phyloP scores from a whole-genome alignment of 1,140 invertebrate species.

The Trichogramma pretiosum region DNA sequence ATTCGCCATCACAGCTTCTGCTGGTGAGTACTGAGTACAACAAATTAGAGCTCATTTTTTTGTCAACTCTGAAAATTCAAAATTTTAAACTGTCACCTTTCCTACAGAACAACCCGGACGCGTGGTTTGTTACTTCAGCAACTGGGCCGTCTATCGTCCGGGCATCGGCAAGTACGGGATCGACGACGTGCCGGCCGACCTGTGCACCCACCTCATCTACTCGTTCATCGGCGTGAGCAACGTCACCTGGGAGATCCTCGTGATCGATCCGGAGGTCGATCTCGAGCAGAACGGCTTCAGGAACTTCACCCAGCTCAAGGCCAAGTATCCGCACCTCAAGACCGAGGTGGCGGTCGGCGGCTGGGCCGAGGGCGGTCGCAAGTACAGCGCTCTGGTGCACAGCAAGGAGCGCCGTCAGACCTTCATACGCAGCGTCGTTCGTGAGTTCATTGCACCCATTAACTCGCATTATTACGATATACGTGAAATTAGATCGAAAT shows the following conservation, averaged over 20 bases:
- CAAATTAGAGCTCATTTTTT: too few species aligned
- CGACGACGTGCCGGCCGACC: conserved; percentile 70
- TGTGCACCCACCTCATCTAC: conserved; percentile 82
- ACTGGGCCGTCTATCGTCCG: conserved; percentile 83
- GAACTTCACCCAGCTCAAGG: conserved; percentile 70
- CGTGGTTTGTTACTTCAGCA: conserved; percentile 81
- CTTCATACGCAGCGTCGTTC: conserved; percentile 68
- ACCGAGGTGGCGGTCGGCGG: conserved; percentile 74
- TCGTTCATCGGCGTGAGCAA: conserved; percentile 83
- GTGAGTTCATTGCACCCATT: conserved; percentile 53
- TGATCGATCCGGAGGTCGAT: conserved; percentile 75
- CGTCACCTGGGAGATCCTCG: conserved; percentile 63
- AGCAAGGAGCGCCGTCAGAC: conserved; percentile 55
- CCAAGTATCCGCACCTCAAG: conserved; percentile 65
- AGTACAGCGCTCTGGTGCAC: conserved; percentile 72
- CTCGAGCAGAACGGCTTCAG: conserved; percentile 66
- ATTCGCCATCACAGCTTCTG: conserved; percentile 4
- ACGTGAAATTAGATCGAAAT: not conserved
- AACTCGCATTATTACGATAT: not conserved
- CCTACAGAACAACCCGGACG: conserved; percentile 4
- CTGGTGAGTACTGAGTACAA: too few species aligned
- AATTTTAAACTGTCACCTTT: too few species aligned
- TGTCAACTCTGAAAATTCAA: too few species aligned
- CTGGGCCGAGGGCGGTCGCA: conserved; percentile 78
- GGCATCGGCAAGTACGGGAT: conserved; percentile 71